A percentile compares a stretch with the other conserved stretches of the same genome.
Conservation (phyloP, 2,888 invertebrate genomes). For the Eurytoma californica region DNA sequence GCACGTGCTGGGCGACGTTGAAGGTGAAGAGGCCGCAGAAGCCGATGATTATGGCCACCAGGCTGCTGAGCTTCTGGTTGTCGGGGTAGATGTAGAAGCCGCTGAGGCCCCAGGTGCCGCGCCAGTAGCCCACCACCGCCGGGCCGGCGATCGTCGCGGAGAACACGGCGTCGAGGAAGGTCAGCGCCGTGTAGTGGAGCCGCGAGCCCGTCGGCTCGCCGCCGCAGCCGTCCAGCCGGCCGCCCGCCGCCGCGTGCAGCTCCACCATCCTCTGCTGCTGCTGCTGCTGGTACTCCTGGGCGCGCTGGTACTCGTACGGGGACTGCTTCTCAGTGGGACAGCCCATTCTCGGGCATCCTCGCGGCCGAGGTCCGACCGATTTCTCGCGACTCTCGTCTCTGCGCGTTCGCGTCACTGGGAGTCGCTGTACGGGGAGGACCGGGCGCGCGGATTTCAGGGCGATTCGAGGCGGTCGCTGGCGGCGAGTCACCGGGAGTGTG, state of each 20-base stretch:
- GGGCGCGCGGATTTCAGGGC: neutral
- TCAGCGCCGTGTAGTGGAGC: slow-evolving; percentile 78
- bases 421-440: neutral
- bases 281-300: slow-evolving; percentile 20
- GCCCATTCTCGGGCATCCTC: slow-evolving; percentile 39
- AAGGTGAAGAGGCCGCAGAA: slow-evolving; percentile 83
- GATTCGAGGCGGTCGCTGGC: neutral
- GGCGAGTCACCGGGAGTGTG: slow-evolving; percentile 16
- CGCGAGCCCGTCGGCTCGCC: slow-evolving; percentile 47
- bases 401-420: neutral
- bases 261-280: slow-evolving; percentile 68
- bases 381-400: neutral
- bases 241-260: slow-evolving; percentile 80
- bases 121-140: slow-evolving; percentile 90
- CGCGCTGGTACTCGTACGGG: slow-evolving; percentile 13
- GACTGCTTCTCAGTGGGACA: slow-evolving; percentile 36
- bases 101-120: slow-evolving; percentile 89
- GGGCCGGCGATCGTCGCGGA: slow-evolving; percentile 86
- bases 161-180: slow-evolving; percentile 83
- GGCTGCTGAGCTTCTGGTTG: slow-evolving; percentile 79
- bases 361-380: neutral
- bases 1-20: slow-evolving; percentile 79
- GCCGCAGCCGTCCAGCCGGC: slow-evolving; percentile 60
- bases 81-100: slow-evolving; percentile 83
- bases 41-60: slow-evolving; percentile 83